phyloP scores from a whole-genome alignment of 2,113 vertebrate species.

The Podarcis muralis region DNA sequence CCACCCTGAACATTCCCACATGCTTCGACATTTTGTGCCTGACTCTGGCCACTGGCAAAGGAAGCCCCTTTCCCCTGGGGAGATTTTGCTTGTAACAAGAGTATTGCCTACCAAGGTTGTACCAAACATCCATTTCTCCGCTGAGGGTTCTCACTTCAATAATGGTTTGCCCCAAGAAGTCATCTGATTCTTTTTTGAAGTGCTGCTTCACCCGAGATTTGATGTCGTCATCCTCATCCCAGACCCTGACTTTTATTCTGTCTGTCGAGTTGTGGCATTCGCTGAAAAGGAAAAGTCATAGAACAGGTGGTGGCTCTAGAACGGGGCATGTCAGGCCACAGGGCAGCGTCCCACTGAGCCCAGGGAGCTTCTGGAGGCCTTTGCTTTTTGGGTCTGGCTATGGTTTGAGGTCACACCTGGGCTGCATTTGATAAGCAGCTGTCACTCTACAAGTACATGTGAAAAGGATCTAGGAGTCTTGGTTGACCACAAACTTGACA shows the following conservation, averaged over 20 bases:
- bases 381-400: no score
- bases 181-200: slow-evolving; percentile 97
- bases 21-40: no score
- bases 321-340: background rate
- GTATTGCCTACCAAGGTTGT: slow-evolving; percentile 88
- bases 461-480: no score
- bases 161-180: slow-evolving; percentile 97
- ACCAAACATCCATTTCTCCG: slow-evolving; percentile 99
- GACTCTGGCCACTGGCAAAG: no score
- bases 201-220: slow-evolving; percentile 98
- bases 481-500: no score
- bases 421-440: no score
- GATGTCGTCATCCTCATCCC: slow-evolving; percentile 99
- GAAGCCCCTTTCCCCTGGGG: background rate
- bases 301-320: background rate
- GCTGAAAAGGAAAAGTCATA: slow-evolving; percentile 69
- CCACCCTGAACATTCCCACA: no score
- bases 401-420: no score
- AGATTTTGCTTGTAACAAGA: background rate
- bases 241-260: slow-evolving; percentile 96
- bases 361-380: background rate
- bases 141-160: slow-evolving; percentile 97
- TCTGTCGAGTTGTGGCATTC: slow-evolving; percentile 98
- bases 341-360: no score
- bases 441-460: no score